These are phyloP conservation scores for Tholera decimalis DNA, from an alignment of 2,888 invertebrate species.

Conservation along the genomic window DNA sequence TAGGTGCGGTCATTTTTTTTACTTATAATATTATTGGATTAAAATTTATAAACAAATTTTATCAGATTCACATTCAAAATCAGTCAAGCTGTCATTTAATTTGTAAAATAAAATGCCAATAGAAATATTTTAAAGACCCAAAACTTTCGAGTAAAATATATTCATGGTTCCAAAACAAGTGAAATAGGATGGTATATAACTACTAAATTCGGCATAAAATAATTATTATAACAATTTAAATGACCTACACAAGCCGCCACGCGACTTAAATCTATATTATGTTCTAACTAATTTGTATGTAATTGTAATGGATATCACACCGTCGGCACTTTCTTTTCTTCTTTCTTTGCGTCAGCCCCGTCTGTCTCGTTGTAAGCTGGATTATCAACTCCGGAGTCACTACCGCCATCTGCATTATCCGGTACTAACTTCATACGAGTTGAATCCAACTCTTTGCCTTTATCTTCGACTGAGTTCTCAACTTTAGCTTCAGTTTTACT, in stretches of 20 bases:
- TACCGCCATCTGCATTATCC: slow-evolving; percentile 86
- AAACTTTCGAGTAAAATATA: neutral
- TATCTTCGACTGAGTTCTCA: slow-evolving; percentile 58
- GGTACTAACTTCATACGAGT: slow-evolving; percentile 71
- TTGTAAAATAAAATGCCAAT: neutral
- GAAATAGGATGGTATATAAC: slow-evolving; percentile 12
- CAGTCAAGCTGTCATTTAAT: neutral
- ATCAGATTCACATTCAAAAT: slow-evolving; percentile 12
- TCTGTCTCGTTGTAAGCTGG: slow-evolving; percentile 85
- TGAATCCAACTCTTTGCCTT: slow-evolving; percentile 57
- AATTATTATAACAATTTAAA: slow-evolving; percentile 44
- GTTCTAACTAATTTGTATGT: slow-evolving; percentile 48
- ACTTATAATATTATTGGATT: slow-evolving; percentile 5
- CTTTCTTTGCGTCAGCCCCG: slow-evolving; percentile 71
- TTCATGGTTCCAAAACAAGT: neutral
- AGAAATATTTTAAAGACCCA: neutral
- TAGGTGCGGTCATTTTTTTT: slow-evolving; percentile 3
- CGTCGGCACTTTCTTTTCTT: slow-evolving; percentile 67
- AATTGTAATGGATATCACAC: slow-evolving; percentile 64
- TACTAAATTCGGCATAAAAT: slow-evolving; percentile 56
- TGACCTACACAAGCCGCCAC: slow-evolving; percentile 14
- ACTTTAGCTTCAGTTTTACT: slow-evolving; percentile 68
- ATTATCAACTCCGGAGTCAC: slow-evolving; percentile 88
- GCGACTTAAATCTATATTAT: slow-evolving; percentile 55
- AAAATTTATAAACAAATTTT: slow-evolving; percentile 1